phyloP scores from a whole-genome alignment of 2,888 invertebrate genomes.

The Xylocampa areola region DNA sequence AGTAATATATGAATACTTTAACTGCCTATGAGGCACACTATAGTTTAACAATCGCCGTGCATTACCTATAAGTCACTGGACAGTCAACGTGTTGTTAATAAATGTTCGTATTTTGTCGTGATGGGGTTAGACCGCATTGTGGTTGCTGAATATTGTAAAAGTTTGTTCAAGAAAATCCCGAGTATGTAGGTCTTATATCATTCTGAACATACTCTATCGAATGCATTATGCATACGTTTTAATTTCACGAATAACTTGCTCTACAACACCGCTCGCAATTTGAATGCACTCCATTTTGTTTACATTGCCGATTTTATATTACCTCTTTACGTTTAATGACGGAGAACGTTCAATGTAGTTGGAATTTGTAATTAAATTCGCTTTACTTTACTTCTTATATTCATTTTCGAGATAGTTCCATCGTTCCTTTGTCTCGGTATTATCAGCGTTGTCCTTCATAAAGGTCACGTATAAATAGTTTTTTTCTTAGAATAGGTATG shows the following conservation, averaged over 20 bases:
- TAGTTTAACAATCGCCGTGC: no score
- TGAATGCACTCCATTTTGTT: slow-evolving; percentile 1
- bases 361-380: slow-evolving; percentile 6
- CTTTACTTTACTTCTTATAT: background rate
- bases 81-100: no score
- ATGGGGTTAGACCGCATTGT: no score
- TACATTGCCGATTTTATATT: background rate
- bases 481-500: background rate
- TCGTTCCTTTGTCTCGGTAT: slow-evolving; percentile 11
- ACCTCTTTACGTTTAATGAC: slow-evolving; percentile 3
- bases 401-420: background rate
- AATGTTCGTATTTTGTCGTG: no score
- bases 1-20: no score
- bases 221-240: slow-evolving; percentile 8
- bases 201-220: slow-evolving; percentile 3
- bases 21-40: no score
- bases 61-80: no score
- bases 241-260: slow-evolving; percentile 11
- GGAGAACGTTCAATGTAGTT: slow-evolving; percentile 8
- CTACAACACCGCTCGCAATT: background rate
- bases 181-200: background rate
- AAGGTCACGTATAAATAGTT: slow-evolving; percentile 27
- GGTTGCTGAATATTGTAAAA: no score
- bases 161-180: no score
- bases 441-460: slow-evolving; percentile 4